Base-by-base conservation (phyloP, 2,888 invertebrate genomes). In the Scrobipalpa atriplicella region DNA sequence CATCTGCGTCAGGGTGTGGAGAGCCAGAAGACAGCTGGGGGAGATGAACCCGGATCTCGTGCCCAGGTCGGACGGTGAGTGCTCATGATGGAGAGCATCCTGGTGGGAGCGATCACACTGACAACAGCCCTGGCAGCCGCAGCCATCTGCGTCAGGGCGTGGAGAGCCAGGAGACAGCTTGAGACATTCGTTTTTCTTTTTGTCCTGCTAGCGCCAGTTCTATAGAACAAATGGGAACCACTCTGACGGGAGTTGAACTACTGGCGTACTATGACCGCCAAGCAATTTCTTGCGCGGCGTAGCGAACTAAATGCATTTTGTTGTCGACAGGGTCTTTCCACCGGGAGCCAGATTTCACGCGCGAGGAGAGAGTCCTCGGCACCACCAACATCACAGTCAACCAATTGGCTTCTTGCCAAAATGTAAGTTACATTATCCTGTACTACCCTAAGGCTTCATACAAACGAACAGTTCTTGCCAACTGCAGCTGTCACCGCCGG, bases 341-440 rank as follows among this genome's bases (percentile, higher is more conserved):
- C 62, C 86, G 89, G 0, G 89, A 89, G 69, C 88, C 88, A 0
- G 89, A 89, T 68, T 81, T 87, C 58, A 62, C 78, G 0, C 75
- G 87, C 2, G 86, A 86, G 1, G 89, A 87, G 52, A 78, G 85
- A 0, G 66, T 80, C 0, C 70, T 81, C 0, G 83, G 82, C 2
- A 80, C 82, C 0, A 85, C 87, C 0, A 85, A 84, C 66, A 85
- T 86, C 38, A 84, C 84, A 0, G 82, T 89, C 43, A 87, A 87
- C 68, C 86, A 85, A 58, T 69, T 84, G 13, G 79, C 82, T 0
- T 63, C 83, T 0, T 85, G 83, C 66, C 83, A 81, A 66, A 86
- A 86, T 71, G 89, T 89, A 78, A 84, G 85, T 56, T 63, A 2
- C 2, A 3, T 29, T 29, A 29, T 29, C 29, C 29, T 29, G 29